phyloP scores from a whole-genome alignment of 2,888 invertebrate species.

The Lagria hirta region DNA sequence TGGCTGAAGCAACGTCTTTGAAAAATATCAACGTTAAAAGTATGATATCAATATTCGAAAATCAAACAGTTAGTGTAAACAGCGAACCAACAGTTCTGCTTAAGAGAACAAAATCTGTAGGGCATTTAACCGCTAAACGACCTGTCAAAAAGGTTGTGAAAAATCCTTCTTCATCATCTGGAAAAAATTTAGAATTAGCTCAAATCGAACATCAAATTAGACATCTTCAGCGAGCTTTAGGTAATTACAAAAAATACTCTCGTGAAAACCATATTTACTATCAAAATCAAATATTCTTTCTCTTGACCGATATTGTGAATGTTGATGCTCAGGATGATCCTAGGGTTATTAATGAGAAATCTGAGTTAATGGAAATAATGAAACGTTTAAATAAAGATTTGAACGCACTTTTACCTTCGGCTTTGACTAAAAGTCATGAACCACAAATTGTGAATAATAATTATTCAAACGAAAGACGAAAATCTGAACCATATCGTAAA shows the following conservation, averaged over 20 bases:
- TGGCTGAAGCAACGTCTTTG: too few species aligned
- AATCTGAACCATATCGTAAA: too few species aligned
- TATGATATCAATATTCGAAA: constrained; percentile 21
- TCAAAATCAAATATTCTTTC: constrained; percentile 14
- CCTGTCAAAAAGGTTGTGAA: neutral
- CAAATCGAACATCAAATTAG: constrained; percentile 12
- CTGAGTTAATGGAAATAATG: constrained; percentile 9
- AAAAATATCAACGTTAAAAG: too few species aligned
- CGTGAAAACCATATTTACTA: constrained; percentile 18
- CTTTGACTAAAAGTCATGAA: too few species aligned
- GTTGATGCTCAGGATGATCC: constrained; percentile 2
- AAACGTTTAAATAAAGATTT: constrained; percentile 6
- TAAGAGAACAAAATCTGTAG: neutral
- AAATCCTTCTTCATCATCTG: constrained; percentile 2
- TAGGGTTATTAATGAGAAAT: constrained; percentile 3
- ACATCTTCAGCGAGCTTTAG: constrained; percentile 4
- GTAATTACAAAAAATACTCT: constrained; percentile 7
- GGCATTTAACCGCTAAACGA: neutral
- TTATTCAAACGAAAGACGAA: too few species aligned
- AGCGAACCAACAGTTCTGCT: neutral
- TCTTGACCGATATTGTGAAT: constrained; percentile 10
- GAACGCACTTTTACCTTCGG: constrained; percentile 2
- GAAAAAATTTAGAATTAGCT: constrained; percentile 6
- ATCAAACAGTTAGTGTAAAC: constrained; percentile 3
- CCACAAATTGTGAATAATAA: too few species aligned